A percentile compares a stretch with the other conserved stretches of the same genome.
phyloP scores from a whole-genome alignment of 2,888 invertebrate genomes.

The Troides helena region DNA sequence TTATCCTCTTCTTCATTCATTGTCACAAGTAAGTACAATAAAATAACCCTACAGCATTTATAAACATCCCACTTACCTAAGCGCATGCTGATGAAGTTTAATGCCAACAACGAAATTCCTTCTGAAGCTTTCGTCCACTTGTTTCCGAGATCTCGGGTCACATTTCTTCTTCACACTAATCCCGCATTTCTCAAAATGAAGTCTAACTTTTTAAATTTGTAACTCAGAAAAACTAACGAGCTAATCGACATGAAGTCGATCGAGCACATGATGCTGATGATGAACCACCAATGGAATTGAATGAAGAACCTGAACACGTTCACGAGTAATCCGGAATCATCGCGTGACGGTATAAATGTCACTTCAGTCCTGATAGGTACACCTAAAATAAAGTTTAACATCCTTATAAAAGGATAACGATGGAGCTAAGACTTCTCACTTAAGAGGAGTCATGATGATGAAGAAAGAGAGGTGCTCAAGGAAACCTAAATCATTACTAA shows the following conservation, averaged over 20 bases:
- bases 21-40: no score
- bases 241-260: slow-evolving; percentile 49
- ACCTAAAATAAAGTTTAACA: slow-evolving; percentile 39
- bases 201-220: slow-evolving; percentile 50
- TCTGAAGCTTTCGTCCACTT: slow-evolving; percentile 40
- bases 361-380: slow-evolving; percentile 53
- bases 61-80: slow-evolving; percentile 43
- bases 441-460: no score
- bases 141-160: background rate
- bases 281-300: slow-evolving; percentile 54
- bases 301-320: slow-evolving; percentile 47
- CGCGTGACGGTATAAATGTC: slow-evolving; percentile 45
- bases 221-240: slow-evolving; percentile 46
- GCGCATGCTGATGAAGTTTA: slow-evolving; percentile 51
- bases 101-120: slow-evolving; percentile 51
- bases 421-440: no score
- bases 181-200: slow-evolving; percentile 46
- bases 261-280: slow-evolving; percentile 48
- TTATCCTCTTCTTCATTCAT: no score
- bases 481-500: no score
- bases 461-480: no score
- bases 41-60: background rate
- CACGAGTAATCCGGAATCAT: slow-evolving; percentile 40
- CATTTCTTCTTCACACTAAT: background rate
- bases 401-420: no score